Evolutionary conservation across 2,113 vertebrate species (phyloP).

Genomic region (Paracanthobrama guichenoti): DNA sequence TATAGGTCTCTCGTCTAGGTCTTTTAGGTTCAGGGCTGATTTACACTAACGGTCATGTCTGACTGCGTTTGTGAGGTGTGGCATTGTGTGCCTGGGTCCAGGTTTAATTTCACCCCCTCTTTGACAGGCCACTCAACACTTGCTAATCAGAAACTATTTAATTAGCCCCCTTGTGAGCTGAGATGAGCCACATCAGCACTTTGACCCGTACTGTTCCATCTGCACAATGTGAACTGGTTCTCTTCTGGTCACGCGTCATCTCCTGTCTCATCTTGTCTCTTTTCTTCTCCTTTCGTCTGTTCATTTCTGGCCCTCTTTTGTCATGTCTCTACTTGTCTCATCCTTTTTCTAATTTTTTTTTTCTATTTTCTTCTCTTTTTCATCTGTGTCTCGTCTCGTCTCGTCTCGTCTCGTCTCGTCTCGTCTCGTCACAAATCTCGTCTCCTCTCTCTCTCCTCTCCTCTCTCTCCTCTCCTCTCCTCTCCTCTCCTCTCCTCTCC

Average conservation of each 20-base stretch:
- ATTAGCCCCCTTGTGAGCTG: constrained; percentile 63
- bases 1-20: neutral
- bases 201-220: constrained; percentile 45
- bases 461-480: no score
- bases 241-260: neutral
- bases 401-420: no score
- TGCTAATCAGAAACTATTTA: constrained; percentile 63
- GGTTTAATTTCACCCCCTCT: constrained; percentile 50
- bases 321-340: constrained; percentile 11
- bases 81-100: constrained; percentile 23
- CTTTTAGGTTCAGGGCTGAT: constrained; percentile 26
- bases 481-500: no score
- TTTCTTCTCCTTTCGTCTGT: neutral
- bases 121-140: constrained; percentile 55
- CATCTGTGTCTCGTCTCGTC: neutral
- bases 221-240: constrained; percentile 11
- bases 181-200: constrained; percentile 49
- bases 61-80: constrained; percentile 50
- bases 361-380: constrained; percentile 18
- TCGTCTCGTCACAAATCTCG: no score
- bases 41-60: constrained; percentile 49
- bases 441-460: no score
- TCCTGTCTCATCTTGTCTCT: neutral
- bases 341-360: neutral
- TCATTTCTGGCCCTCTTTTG: neutral